Conservation (phyloP, 2,888 invertebrate genomes). For the Hypselothyrea guttata region DNA sequence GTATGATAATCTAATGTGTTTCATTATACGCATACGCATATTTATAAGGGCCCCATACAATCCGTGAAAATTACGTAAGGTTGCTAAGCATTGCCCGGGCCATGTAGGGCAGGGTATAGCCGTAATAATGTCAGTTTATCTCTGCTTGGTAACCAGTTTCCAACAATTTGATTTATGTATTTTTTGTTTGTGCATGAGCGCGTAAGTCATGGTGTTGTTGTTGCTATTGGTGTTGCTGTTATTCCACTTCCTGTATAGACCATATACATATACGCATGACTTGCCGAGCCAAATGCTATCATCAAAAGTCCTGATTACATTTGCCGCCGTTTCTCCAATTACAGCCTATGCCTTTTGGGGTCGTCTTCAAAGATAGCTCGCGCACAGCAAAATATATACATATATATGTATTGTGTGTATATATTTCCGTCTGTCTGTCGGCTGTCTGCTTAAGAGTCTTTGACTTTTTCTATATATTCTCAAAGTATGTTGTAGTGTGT, state of each 20-base stretch:
- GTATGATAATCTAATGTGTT: slow-evolving; percentile 54
- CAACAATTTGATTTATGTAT: slow-evolving; percentile 72
- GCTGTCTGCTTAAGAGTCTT: slow-evolving; percentile 1
- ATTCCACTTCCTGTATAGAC: slow-evolving; percentile 3
- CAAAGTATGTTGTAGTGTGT: slow-evolving; percentile 1
- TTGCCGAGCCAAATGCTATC: slow-evolving; percentile 42
- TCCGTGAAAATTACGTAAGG: slow-evolving; percentile 19
- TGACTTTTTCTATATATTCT: slow-evolving; percentile 22
- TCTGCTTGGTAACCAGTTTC: slow-evolving; percentile 72
- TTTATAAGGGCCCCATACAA: slow-evolving; percentile 11
- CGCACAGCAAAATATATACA: neutral
- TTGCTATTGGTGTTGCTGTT: neutral
- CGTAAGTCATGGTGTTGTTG: slow-evolving; percentile 20
- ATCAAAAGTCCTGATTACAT: slow-evolving; percentile 56
- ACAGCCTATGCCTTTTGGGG: slow-evolving; percentile 25
- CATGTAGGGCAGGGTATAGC: slow-evolving; percentile 38
- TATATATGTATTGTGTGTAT: neutral
- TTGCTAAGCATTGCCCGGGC: slow-evolving; percentile 20
- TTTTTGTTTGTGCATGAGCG: slow-evolving; percentile 60
- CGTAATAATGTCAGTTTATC: slow-evolving; percentile 75
- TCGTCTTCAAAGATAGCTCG: slow-evolving; percentile 5
- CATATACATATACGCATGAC: slow-evolving; percentile 38
- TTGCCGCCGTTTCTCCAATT: slow-evolving; percentile 52
- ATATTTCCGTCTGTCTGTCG: neutral
- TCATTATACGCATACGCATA: slow-evolving; percentile 9